Percentiles rank a stretch among this genome's conserved stretches.
phyloP scores from a whole-genome alignment of 2,888 invertebrate species.

The Helleia helle region DNA sequence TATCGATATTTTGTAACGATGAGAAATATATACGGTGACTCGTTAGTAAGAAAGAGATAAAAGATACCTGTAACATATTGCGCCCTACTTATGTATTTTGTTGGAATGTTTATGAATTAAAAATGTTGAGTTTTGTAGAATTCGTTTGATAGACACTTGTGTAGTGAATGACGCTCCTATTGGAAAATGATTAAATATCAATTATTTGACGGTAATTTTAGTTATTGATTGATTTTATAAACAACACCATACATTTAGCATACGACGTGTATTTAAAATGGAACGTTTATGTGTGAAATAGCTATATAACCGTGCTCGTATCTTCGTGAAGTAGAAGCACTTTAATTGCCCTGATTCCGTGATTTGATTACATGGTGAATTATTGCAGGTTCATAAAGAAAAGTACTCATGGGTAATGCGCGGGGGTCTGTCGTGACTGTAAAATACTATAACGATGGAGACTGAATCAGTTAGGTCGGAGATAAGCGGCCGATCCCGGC shows the following conservation, averaged over 20 bases:
- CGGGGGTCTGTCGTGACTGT: conserved; percentile 25
- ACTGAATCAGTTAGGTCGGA: conserved; percentile 95
- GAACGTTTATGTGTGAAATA: conserved; percentile 24
- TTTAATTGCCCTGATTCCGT: conserved; percentile 55
- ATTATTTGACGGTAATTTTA: conserved; percentile 46
- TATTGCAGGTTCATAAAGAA: conserved; percentile 39
- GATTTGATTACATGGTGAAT: conserved; percentile 40
- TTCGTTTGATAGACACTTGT: conserved; percentile 40
- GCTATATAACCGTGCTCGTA: conserved; percentile 20
- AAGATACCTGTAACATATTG: conserved; percentile 11
- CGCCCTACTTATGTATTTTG: neutral
- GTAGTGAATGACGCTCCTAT: conserved; percentile 43
- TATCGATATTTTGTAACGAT: neutral
- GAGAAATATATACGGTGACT: conserved; percentile 7
- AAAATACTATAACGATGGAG: conserved; percentile 79
- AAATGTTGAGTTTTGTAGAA: conserved; percentile 27
- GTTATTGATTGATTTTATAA: conserved; percentile 14
- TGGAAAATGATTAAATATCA: conserved; percentile 39
- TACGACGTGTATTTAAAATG: conserved; percentile 10
- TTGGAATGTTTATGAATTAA: conserved; percentile 1
- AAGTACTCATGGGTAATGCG: conserved; percentile 48
- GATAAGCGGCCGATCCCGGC: conserved; percentile 86
- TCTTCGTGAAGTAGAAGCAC: conserved; percentile 48
- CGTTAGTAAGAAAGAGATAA: conserved; percentile 18
- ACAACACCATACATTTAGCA: neutral